These are phyloP conservation scores for Alca torda DNA, from an alignment of 2,797 vertebrate species.

Conservation along the genomic window DNA sequence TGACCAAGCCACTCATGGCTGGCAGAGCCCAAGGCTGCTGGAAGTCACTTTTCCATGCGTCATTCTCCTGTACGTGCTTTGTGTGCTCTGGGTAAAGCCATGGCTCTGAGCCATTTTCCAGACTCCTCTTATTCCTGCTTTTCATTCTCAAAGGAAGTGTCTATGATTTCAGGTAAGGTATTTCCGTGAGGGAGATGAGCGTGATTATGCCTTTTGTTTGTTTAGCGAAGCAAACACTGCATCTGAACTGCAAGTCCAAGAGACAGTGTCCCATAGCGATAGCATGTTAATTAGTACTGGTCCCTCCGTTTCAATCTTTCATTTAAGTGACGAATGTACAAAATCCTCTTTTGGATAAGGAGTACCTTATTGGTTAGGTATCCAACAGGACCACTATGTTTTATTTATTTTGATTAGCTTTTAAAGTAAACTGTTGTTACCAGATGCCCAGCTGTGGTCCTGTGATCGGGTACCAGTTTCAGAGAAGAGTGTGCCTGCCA, in stretches of 20 bases:
- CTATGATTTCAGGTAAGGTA: neutral
- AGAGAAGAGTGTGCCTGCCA: neutral
- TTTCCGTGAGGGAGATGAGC: neutral
- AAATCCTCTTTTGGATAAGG: neutral
- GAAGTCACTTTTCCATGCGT: constrained; percentile 4
- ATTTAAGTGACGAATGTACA: neutral
- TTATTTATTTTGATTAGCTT: neutral
- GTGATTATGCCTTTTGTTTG: neutral
- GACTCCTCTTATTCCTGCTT: neutral
- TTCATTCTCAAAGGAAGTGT: neutral
- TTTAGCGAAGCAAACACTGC: neutral
- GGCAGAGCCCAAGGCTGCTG: neutral
- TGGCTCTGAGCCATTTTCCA: constrained; percentile 10
- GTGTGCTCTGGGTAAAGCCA: neutral
- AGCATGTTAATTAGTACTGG: neutral
- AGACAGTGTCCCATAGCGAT: neutral
- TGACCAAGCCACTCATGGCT: neutral
- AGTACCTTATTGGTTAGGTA: neutral
- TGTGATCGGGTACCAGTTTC: neutral
- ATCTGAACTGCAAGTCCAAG: neutral
- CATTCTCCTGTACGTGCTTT: neutral
- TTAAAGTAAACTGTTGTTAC: neutral
- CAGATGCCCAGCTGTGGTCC: neutral
- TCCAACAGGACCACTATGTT: neutral
- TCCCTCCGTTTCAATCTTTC: neutral